A percentile compares a stretch with the other conserved stretches of the same genome.
phyloP scores from a whole-genome alignment of 1,140 invertebrate genomes.

The Rhizoglyphus robini region DNA sequence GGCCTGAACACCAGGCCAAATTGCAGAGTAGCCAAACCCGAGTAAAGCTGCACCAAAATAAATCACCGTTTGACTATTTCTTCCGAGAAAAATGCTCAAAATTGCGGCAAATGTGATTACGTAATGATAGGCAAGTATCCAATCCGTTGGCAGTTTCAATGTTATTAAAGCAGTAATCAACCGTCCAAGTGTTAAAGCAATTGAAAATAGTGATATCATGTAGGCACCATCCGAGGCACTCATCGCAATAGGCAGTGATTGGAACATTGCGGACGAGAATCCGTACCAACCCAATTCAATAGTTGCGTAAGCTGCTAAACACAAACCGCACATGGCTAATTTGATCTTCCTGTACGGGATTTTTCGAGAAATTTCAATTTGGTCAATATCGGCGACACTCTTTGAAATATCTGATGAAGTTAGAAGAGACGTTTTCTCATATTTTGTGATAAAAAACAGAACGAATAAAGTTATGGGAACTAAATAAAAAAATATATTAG shows the following conservation, averaged over 20 bases:
- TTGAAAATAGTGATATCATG: not conserved
- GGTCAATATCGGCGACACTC: not conserved
- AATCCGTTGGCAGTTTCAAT: not conserved
- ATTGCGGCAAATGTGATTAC: not conserved
- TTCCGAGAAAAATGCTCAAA: not conserved
- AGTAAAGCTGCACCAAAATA: not conserved
- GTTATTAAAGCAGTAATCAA: not conserved
- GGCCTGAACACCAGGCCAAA: not conserved
- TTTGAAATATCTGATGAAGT: not conserved
- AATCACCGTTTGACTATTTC: not conserved
- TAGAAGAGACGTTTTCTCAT: not conserved
- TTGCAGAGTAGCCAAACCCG: not conserved
- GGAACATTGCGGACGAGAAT: not conserved
- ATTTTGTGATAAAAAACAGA: not conserved
- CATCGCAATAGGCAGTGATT: not conserved
- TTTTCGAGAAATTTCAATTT: too few species aligned
- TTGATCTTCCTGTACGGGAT: not conserved
- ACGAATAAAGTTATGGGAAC: not conserved
- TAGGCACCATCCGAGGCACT: not conserved
- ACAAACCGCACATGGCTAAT: not conserved
- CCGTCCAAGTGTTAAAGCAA: not conserved
- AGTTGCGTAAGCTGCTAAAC: not conserved
- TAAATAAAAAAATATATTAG: not conserved
- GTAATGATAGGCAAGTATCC: conserved; percentile 4
- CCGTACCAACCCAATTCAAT: not conserved